phyloP scores from a whole-genome alignment of 2,888 invertebrate species.

The Hololepta plana region DNA sequence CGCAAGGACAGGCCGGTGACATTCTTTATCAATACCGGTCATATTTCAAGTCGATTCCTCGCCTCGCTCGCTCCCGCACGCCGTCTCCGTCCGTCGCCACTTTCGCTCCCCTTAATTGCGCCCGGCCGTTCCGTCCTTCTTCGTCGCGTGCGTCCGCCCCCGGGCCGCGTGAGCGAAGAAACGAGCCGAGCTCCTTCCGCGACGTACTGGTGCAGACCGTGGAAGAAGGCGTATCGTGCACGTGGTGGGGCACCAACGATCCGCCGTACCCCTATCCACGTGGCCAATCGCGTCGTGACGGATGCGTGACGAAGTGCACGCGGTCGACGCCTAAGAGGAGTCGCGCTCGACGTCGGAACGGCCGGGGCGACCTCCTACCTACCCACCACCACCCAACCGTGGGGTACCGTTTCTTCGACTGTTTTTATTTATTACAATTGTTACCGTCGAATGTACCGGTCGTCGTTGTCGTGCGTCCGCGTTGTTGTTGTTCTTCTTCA shows the following conservation, averaged over 20 bases:
- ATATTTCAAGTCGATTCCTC: constrained; percentile 29
- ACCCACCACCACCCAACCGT: constrained; percentile 19
- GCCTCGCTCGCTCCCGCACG: constrained; percentile 27
- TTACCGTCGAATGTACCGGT: constrained; percentile 48
- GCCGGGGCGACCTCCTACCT: too few species aligned
- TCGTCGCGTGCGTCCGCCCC: too few species aligned
- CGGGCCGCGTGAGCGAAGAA: constrained; percentile 14
- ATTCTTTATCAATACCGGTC: constrained; percentile 43
- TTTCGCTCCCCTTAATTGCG: too few species aligned
- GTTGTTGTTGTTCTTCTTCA: constrained; percentile 10
- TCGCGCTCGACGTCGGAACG: too few species aligned
- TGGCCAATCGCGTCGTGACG: constrained; percentile 35
- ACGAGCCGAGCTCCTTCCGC: constrained; percentile 39
- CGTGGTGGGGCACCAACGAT: constrained; percentile 22
- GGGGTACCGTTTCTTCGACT: constrained; percentile 33
- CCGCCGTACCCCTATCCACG: too few species aligned
- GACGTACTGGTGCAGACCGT: too few species aligned
- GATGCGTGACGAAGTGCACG: constrained; percentile 28
- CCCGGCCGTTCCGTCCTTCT: too few species aligned
- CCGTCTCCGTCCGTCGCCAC: not conserved
- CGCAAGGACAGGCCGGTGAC: constrained; percentile 48
- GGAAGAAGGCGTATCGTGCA: too few species aligned
- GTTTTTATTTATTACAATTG: constrained; percentile 58
- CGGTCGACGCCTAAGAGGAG: too few species aligned
- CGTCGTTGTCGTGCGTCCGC: constrained; percentile 26